Evolutionary conservation across 2,113 vertebrate species (phyloP), one percentile per base, ranked within the genome.

Genomic region (Leptosomus discolor): DNA sequence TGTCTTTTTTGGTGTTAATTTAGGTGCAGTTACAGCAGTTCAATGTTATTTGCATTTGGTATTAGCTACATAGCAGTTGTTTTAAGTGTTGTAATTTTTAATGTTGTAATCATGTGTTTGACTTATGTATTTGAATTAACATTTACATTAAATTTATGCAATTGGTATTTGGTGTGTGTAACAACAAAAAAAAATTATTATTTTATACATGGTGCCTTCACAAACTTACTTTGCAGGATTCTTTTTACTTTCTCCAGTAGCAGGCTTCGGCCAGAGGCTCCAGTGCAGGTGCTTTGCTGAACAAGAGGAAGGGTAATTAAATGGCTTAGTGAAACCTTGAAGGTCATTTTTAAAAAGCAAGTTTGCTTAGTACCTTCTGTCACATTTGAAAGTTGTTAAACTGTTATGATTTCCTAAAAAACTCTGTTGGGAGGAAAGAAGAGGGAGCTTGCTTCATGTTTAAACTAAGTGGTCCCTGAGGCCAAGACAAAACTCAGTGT

Each of bases 61-160:
- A 96, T 92, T 98, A 94, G 85, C 56, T 96, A 71, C 83, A 14
- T 92, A 92, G 95, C 93, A 91, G 85, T 93, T 85, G 81, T 98
- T 98, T 96, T 58, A 96, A 95, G 32, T 64, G 96, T 98, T 98
- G 94, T 3, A 29, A 90, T 97, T 98, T 97, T 93, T 94, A 97
- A 96, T 91, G 98, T 98, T 98, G 92, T 97, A 98, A 98, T 98
- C 98, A 98, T 98, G 98, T 98, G 98, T 98, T 98, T 97, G 94
- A 97, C 97, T 98, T 98, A 96, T 98, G 95, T 98, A 97, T 87
- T 97, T 95, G 51, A 97, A 97, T 97, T 97, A 94, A 95, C 67
- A 97, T 93, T 98, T 88, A 92, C 96, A 98, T 98, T 98, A 98
- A 98, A 98, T 96, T 97, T 91, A 74, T 84, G 81, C 85, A 98